These are phyloP conservation scores for Drosophila prolongata DNA, from an alignment of 2,888 invertebrate genomes.

Conservation along the genomic window DNA sequence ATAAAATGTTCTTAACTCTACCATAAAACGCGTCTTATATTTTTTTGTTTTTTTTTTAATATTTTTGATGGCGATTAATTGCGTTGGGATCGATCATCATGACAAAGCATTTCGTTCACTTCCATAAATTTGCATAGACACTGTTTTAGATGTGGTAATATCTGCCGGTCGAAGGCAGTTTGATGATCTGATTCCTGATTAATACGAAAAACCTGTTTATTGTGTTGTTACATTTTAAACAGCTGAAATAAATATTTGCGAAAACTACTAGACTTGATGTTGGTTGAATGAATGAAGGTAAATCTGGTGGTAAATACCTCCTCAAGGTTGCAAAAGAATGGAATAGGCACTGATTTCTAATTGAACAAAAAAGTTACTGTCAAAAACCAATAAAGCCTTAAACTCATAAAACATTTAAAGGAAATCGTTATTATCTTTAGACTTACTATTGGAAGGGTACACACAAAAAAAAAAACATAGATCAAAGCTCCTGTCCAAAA, in stretches of 20 bases:
- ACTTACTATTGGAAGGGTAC: not conserved
- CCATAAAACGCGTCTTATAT: not conserved
- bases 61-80: conserved; percentile 4
- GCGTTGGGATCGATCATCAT: conserved; percentile 25
- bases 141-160: conserved; percentile 9
- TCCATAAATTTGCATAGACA: conserved; percentile 16
- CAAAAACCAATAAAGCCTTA: too few relatives aligned
- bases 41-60: not conserved
- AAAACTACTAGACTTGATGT: not conserved
- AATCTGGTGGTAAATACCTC: not conserved
- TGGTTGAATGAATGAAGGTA: not conserved
- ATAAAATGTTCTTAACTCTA: conserved; percentile 18
- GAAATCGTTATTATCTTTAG: not conserved
- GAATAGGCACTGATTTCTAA: too few relatives aligned
- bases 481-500: too few relatives aligned
- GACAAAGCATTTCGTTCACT: conserved; percentile 14
- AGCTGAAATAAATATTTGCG: conserved; percentile 5
- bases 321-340: not conserved
- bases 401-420: too few relatives aligned
- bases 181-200: conserved; percentile 9
- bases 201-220: conserved; percentile 11
- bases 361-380: too few relatives aligned
- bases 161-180: not conserved
- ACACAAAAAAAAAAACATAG: too few relatives aligned
- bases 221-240: conserved; percentile 1